Percentiles rank a stretch among this genome's conserved stretches.
Evolutionary conservation across 2,113 vertebrate genomes (phyloP).

Genomic region (Stigmatopora nigra): DNA sequence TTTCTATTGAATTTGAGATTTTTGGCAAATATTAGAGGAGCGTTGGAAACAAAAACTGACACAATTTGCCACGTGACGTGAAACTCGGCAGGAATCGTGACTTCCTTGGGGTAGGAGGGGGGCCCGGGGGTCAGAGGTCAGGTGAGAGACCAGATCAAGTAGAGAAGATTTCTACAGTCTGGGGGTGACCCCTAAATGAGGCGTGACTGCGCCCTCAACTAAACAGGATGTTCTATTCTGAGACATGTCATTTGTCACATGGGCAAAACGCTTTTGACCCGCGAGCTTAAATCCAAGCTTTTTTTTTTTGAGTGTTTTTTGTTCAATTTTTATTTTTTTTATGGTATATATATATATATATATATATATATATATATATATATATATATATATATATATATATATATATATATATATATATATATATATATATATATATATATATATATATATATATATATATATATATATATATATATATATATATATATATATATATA

Average conservation of each 20-base stretch:
- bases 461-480: no score
- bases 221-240: conserved; percentile 39
- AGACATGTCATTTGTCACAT: conserved; percentile 20
- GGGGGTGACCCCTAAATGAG: conserved; percentile 41
- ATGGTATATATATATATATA: background rate
- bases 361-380: no score
- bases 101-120: conserved; percentile 34
- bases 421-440: no score
- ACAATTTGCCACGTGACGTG: conserved; percentile 38
- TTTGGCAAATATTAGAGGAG: no score
- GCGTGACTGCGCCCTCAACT: conserved; percentile 26
- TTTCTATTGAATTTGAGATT: conserved; percentile 30
- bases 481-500: no score
- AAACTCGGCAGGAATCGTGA: conserved; percentile 56
- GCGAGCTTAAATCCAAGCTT: background rate
- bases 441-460: no score
- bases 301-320: background rate
- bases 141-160: conserved; percentile 33
- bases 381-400: no score
- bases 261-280: conserved; percentile 12
- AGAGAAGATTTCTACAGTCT: conserved; percentile 33
- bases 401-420: no score
- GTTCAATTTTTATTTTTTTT: background rate
- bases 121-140: conserved; percentile 48
- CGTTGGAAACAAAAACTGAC: no score